These are phyloP conservation scores for Euwallacea similis DNA, from an alignment of 1,140 invertebrate species.

Conservation along the genomic window DNA sequence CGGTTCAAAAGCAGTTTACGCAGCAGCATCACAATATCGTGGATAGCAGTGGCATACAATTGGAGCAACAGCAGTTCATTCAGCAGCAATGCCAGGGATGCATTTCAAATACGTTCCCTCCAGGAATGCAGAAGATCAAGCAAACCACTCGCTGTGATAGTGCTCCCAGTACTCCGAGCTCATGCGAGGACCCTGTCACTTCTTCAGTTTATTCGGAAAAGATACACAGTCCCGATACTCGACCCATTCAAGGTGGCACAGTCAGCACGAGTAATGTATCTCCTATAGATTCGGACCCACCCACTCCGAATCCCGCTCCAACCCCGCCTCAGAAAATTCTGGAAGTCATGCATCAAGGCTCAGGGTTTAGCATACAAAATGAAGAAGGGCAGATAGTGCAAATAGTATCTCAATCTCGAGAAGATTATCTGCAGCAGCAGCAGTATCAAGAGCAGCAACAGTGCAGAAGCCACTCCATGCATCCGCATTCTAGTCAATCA, in stretches of 20 bases:
- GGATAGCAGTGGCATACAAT: conserved; percentile 58
- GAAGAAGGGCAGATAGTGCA: conserved; percentile 30
- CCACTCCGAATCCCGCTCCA: conserved; percentile 54
- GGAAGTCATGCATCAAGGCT: conserved; percentile 33
- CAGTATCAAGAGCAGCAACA: conserved; percentile 18
- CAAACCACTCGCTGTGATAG: conserved; percentile 46
- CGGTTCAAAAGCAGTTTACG: conserved; percentile 37
- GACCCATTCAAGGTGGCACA: conserved; percentile 73
- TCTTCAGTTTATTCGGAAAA: conserved; percentile 70
- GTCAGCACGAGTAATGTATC: conserved; percentile 76
- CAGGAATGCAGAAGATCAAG: conserved; percentile 41
- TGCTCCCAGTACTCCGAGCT: conserved; percentile 57
- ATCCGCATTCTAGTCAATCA: conserved; percentile 31
- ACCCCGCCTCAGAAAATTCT: conserved; percentile 43
- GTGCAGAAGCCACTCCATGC: conserved; percentile 8
- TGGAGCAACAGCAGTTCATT: conserved; percentile 51
- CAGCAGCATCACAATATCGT: conserved; percentile 45
- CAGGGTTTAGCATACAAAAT: conserved; percentile 28
- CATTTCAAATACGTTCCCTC: conserved; percentile 36
- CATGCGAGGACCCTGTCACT: conserved; percentile 66
- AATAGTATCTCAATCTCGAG: conserved; percentile 36
- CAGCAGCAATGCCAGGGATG: conserved; percentile 52
- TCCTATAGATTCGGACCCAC: conserved; percentile 61
- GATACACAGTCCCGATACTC: conserved; percentile 58
- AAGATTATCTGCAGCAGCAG: conserved; percentile 30